Evolutionary conservation across 2,888 invertebrate species (phyloP), one percentile per base, ranked within the genome.

Genomic region (Lasius fuliginosus): DNA sequence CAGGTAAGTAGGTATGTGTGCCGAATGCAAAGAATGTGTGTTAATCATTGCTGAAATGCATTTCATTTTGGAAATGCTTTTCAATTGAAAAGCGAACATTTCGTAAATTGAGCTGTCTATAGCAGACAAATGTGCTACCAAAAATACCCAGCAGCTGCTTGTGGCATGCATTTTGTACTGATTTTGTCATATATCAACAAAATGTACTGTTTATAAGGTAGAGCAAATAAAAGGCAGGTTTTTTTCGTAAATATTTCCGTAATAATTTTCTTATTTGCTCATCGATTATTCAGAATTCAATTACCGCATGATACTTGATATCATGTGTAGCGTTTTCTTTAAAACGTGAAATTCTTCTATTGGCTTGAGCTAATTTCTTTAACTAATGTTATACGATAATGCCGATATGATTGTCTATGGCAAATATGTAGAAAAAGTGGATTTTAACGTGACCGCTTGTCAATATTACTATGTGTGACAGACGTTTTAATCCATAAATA

Each of bases 31-130:
- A 62, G 33, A 73, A 81, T 60, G 46, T 46, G 46, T 46, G 58
- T 81, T 73, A 62, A 81, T 73, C 36, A 27, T 73, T 42, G 27
- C 12, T 60, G 60, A 73, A 73, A 73, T 60, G n/a, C 71, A 69
- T 79, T 79, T 69, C 23, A 33, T 58, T 69, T 69, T 69, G 33
- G 30, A 79, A 79, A 69, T 58, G 33, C 58, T 49, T n/a, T 46
- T 60, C 56, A 62, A 60, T 71, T 33, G 71, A 73, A 73, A 49
- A 73, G 27, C 79, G 46, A 71, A 46, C 73, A 36, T 46, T 79
- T 60, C 30, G 42, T 60, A 79, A 73, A 81, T 73, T 58, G 60
- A 73, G 71, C 42, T 69, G 56, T 58, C 68, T 49, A 69, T 30
- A 33, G 18, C 33, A 53, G 49, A 53, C 36, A 36, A 42, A 18